Percentiles rank a stretch among this genome's conserved stretches.
phyloP scores from a whole-genome alignment of 2,888 invertebrate species.

The Macrosiphum euphorbiae region DNA sequence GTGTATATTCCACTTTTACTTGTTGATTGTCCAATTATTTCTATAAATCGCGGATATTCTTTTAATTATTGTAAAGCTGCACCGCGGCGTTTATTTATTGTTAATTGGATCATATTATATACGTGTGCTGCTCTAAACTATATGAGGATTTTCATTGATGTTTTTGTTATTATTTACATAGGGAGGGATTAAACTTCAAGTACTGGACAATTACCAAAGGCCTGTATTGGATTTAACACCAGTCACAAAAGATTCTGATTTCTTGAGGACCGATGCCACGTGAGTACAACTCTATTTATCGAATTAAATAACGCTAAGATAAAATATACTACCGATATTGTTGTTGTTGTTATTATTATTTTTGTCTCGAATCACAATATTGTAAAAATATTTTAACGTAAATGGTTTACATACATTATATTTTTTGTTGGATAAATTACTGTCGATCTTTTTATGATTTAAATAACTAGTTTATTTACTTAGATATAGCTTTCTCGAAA shows the following conservation, averaged over 20 bases:
- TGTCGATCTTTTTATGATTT: neutral
- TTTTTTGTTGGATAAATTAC: neutral
- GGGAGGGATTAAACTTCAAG: constrained; percentile 92
- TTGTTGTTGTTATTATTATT: neutral
- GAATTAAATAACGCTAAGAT: neutral
- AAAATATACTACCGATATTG: neutral
- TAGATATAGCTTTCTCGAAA: neutral
- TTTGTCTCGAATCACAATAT: neutral
- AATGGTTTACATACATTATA: neutral
- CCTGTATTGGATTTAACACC: constrained; percentile 88
- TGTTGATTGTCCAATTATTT: constrained; percentile 28
- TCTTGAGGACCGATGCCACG: constrained; percentile 88
- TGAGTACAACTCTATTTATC: constrained; percentile 73
- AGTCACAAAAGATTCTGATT: constrained; percentile 83
- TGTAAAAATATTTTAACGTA: neutral
- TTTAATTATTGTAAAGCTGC: neutral
- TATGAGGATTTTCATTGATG: neutral
- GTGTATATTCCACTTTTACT: constrained; percentile 39
- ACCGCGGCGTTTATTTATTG: neutral
- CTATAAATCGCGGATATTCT: constrained; percentile 13
- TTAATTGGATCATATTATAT: constrained; percentile 15
- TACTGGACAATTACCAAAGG: constrained; percentile 86
- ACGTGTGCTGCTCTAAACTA: no score
- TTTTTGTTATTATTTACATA: constrained; percentile 71
- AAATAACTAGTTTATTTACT: neutral